Conservation (phyloP, 2,888 invertebrate species). For the Sceliomorpha sp. region DNA sequence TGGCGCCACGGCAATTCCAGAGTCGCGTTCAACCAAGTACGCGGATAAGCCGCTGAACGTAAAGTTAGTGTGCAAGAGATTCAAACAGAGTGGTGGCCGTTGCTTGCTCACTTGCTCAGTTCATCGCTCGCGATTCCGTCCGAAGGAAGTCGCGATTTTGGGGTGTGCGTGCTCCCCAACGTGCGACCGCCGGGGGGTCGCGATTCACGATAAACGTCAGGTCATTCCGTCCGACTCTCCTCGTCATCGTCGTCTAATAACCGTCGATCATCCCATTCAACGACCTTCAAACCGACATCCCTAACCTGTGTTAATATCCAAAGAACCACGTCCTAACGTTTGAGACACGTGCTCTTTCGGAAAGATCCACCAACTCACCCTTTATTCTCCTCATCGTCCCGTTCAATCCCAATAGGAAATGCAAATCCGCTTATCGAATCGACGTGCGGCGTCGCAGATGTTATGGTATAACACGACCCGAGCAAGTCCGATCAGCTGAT, state of each 20-base stretch:
- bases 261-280: too few relatives aligned
- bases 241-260: too few relatives aligned
- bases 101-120: slow-evolving; percentile 48
- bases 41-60: slow-evolving; percentile 71
- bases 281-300: too few relatives aligned
- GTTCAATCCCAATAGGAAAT: too few relatives aligned
- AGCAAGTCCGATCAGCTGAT: slow-evolving; percentile 40
- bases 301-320: too few relatives aligned
- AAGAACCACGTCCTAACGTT: too few relatives aligned
- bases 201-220: neutral
- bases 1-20: slow-evolving; percentile 79
- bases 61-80: slow-evolving; percentile 71
- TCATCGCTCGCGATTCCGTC: slow-evolving; percentile 20
- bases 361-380: too few relatives aligned
- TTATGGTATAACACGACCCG: neutral
- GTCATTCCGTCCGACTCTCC: too few relatives aligned
- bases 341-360: too few relatives aligned
- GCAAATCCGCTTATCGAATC: too few relatives aligned
- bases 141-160: slow-evolving; percentile 43
- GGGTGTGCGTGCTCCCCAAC: slow-evolving; percentile 8
- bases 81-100: slow-evolving; percentile 59
- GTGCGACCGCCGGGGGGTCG: slow-evolving; percentile 6
- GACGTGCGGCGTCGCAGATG: too few relatives aligned
- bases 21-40: slow-evolving; percentile 77
- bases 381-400: too few relatives aligned